Base-by-base conservation (phyloP, 2,113 vertebrate genomes). In the Malurus alboscapulatus region DNA sequence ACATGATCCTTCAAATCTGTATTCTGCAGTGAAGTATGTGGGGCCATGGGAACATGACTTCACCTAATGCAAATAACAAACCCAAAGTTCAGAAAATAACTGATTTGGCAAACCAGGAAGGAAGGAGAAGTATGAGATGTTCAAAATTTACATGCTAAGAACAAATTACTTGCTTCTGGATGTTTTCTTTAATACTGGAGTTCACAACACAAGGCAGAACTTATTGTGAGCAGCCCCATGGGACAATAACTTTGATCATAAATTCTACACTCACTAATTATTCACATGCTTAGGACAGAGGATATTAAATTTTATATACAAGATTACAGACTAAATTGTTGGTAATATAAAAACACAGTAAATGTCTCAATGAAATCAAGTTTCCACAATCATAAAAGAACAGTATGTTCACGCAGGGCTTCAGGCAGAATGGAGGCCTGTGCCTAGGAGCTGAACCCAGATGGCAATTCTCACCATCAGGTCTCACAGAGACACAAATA, bases 1-100 rank as follows among this genome's bases (percentile, higher is more conserved):
- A 96, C 94, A 87, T 97, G 97, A 98, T 98, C 97, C 89, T 2
- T 86, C 75, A 63, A 85, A 95, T 92, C 95, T 51, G 67, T 76
- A 17, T 83, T 80, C 81, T 81, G 72, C 55, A 91, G 71, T 24
- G 44, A 76, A 71, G 75, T 53, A 34, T 14, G 27, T 30, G 24
- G 47, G 34, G 19, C 88, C 61, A 95, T 42, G 30, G 50, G 72
- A 30, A 76, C 75, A 84, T 38, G 50, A 82, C 63, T 92, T 91
- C 68, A 66, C 65, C 72, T 51, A 25, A 61, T 7, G 29, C 61
- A 93, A 92, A 50, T 3, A 77, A 36, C 12, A 66, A 74, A 91
- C 67, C 18, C 58, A 79, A 69, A 63, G 51, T 53, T 72, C 58
- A 57, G 48, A 87, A 76, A 90, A 61, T 7, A 68, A 74, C 50